Evolutionary conservation across 1,140 invertebrate species (phyloP).

Genomic region (Carposina sasakii): DNA sequence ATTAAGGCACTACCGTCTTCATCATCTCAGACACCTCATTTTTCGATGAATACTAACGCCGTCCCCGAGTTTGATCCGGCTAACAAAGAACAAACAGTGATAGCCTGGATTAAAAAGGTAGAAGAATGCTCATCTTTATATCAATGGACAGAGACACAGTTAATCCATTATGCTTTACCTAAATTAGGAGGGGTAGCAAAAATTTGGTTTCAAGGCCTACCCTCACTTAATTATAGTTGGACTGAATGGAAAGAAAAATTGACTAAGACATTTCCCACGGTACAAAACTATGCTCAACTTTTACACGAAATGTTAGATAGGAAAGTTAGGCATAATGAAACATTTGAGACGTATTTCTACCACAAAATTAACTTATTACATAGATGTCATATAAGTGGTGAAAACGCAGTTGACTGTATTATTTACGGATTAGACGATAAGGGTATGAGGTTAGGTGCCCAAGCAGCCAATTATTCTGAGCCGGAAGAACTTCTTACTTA

Average conservation of each 20-base stretch:
- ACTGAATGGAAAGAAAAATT: background rate
- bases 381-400: slow-evolving; percentile 1
- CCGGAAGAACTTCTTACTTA: slow-evolving; percentile 3
- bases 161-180: slow-evolving; percentile 2
- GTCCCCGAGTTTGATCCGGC: background rate
- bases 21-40: slow-evolving; percentile 8
- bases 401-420: slow-evolving; percentile 1
- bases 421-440: slow-evolving; percentile 4
- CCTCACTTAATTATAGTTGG: background rate
- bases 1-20: background rate
- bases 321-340: background rate
- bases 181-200: background rate
- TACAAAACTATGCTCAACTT: background rate
- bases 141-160: slow-evolving; percentile 7
- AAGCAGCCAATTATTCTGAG: slow-evolving; percentile 6
- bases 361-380: slow-evolving; percentile 7
- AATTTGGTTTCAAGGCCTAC: background rate
- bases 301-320: background rate
- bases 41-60: slow-evolving; percentile 14
- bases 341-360: slow-evolving; percentile 6
- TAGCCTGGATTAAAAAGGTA: background rate
- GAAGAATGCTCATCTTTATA: slow-evolving; percentile 3
- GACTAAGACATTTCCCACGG: background rate
- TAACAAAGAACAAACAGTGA: slow-evolving; percentile 2
- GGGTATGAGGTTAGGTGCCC: slow-evolving; percentile 1